Conservation (phyloP, 30 jellyfish, hydroid and myxozoan genomes). For the Hydra vulgaris region DNA sequence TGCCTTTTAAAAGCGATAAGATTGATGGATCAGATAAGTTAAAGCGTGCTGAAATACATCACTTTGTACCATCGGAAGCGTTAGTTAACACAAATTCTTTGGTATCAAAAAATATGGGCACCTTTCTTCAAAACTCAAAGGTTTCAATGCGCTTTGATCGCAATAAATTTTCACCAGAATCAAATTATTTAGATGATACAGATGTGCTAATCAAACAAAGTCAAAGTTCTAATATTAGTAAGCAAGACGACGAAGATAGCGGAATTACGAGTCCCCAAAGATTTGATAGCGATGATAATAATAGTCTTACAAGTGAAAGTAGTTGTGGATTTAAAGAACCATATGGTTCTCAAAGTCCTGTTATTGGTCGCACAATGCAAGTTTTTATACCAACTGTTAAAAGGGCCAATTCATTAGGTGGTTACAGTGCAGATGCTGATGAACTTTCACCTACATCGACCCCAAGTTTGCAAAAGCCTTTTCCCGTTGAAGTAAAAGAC, state of each 20-base stretch:
- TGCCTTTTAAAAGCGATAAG: neutral
- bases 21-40: neutral
- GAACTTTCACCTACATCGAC: conserved; percentile 37
- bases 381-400: neutral
- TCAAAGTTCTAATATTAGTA: neutral
- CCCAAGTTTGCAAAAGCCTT: neutral
- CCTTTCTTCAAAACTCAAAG: neutral
- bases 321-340: conserved; percentile 83
- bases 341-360: conserved; percentile 83
- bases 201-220: conserved; percentile 1
- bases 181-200: neutral
- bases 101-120: conserved; percentile 10
- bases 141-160: conserved; percentile 8
- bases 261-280: conserved; percentile 36
- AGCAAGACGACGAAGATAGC: conserved; percentile 24
- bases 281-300: conserved; percentile 63
- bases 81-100: neutral
- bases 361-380: conserved; percentile 40
- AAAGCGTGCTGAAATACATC: conserved; percentile 7
- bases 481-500: neutral
- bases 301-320: conserved; percentile 70
- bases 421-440: conserved; percentile 44
- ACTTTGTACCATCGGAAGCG: neutral
- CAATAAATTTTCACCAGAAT: neutral
- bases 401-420: conserved; percentile 36